Evolutionary conservation across 2,113 vertebrate species (phyloP), one percentile per base, ranked within the genome.

Genomic region (Burhinus bistriatus): DNA sequence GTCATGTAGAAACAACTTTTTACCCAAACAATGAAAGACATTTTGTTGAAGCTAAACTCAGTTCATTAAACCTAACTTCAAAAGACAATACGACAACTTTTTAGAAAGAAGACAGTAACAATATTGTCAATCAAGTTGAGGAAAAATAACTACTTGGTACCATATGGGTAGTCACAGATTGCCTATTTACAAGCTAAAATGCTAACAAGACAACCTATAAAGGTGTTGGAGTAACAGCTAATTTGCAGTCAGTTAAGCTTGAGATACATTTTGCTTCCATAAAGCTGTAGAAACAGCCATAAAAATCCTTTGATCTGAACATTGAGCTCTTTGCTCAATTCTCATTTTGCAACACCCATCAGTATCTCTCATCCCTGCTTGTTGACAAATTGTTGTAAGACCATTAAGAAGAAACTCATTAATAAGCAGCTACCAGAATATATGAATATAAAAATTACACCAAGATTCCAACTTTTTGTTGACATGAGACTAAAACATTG

Each of bases 241-340:
- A 82, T 93, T 93, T 94, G 61, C 65, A 93, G 59, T 52, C 72
- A 95, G 69, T 87, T 84, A 92, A 75, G 52, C 32, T 57, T 91
- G 36, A 65, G 21, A 51, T 47, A 58, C 2, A 66, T 58, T 87
- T 78, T 66, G 11, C 45, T 73, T 66, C 47, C 32, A 55, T 61
- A 32, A 89, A 68, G 26, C 9, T 86, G 40, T 21, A 72, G 54
- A 78, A 61, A 51, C 0, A 1, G 47, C 52, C 72, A 82, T 82
- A 75, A 93, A 93, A 94, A 64, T 78, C 14, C 12, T 71, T 91
- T 91, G 25, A 82, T 84, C 16, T 82, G n/a, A 87, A 84, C 42
- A 64, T 0, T 11, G 15, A 30, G 34, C 11, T 82, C 57, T 88
- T 66, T 68, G 32, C 29, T 81, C 3, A 42, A 42, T 75, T 65